These are phyloP conservation scores for Syngnathoides biaculeatus DNA, from an alignment of 2,113 vertebrate genomes.

Conservation along the genomic window DNA sequence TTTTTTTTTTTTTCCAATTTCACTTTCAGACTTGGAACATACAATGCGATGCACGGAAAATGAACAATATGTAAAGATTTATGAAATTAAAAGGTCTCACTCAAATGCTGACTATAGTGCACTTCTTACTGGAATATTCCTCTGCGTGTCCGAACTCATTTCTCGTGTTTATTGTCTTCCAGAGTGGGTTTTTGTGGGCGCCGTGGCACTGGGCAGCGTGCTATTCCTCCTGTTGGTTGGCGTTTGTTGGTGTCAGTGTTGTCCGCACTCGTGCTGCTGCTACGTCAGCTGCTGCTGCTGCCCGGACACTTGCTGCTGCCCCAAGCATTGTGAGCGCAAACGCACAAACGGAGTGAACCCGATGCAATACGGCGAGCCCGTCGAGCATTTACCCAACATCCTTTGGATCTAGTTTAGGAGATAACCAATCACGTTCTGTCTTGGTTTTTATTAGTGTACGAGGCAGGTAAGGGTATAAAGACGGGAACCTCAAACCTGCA, in stretches of 20 bases:
- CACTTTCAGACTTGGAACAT: no score
- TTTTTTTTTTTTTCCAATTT: no score
- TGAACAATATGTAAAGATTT: no score
- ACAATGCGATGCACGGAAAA: no score
- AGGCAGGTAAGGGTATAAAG: slow-evolving; percentile 93
- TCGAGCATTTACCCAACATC: not conserved
- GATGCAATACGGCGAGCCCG: not conserved
- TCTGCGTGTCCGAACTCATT: not conserved
- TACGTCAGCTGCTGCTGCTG: slow-evolving; percentile 94
- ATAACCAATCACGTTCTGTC: not conserved
- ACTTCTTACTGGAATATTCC: not conserved
- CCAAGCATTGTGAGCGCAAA: slow-evolving; percentile 83
- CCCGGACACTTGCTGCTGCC: slow-evolving; percentile 93
- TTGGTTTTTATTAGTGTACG: slow-evolving; percentile 80
- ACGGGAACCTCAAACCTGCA: slow-evolving; percentile 74
- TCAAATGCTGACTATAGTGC: no score
- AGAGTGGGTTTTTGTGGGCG: slow-evolving; percentile 94
- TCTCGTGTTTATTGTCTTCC: slow-evolving; percentile 27
- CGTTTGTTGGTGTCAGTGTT: slow-evolving; percentile 97
- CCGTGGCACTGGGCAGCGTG: slow-evolving; percentile 82
- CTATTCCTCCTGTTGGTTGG: slow-evolving; percentile 87
- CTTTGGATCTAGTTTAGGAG: no score
- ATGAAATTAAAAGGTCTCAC: no score
- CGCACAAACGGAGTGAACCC: not conserved
- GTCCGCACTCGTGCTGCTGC: slow-evolving; percentile 95